Evolutionary conservation across 2,113 vertebrate genomes (phyloP).

Genomic region (Apus apus): DNA sequence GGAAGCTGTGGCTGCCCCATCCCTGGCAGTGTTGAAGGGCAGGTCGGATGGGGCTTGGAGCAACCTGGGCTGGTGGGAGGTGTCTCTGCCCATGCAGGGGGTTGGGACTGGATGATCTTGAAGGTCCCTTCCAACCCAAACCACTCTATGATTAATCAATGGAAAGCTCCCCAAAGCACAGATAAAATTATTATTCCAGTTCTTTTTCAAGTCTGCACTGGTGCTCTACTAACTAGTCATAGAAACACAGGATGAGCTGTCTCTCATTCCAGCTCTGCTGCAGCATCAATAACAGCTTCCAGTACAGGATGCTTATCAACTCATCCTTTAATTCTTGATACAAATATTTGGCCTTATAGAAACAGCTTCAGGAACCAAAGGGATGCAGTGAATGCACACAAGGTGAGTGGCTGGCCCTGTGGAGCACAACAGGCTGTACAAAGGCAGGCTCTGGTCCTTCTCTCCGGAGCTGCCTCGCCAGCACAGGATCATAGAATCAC

Average conservation of each 20-base stretch:
- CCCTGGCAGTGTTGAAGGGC: too few species aligned
- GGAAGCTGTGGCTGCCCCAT: too few species aligned
- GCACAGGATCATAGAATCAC: too few species aligned
- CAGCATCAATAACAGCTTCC: not conserved
- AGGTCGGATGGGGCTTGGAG: too few species aligned
- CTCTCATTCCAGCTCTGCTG: not conserved
- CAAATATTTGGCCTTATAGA: too few species aligned
- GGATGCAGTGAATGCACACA: rapidly evolving
- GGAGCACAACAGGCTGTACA: rapidly evolving
- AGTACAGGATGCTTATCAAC: not conserved
- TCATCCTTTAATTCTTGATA: rapidly evolving
- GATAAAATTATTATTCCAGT: not conserved
- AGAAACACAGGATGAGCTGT: not conserved
- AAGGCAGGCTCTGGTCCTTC: rapidly evolving
- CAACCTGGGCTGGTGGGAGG: too few species aligned
- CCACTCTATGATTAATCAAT: not conserved
- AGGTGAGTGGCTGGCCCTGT: rapidly evolving
- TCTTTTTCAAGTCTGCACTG: not conserved
- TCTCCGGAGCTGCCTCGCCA: not conserved
- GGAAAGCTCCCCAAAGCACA: not conserved
- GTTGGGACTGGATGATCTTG: too few species aligned
- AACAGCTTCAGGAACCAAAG: not conserved
- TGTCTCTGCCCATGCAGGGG: too few species aligned
- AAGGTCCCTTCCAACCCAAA: too few species aligned
- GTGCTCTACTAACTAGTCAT: not conserved